phyloP scores from a whole-genome alignment of 1,140 invertebrate genomes.

The Asbolus verrucosus region DNA sequence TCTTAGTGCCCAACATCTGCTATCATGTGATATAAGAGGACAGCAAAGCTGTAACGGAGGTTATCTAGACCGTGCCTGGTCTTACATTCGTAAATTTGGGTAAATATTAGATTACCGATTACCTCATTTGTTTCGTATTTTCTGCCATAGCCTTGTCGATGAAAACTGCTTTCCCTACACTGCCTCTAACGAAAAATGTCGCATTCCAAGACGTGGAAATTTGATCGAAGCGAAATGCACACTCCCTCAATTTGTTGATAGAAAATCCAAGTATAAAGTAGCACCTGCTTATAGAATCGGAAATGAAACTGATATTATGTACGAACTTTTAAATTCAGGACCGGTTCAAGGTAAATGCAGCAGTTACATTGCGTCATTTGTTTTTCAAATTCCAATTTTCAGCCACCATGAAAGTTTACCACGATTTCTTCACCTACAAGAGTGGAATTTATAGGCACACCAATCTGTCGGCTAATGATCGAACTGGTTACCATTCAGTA shows the following conservation, averaged over 20 bases:
- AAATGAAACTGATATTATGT: constrained; percentile 88
- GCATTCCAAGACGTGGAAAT: constrained; percentile 67
- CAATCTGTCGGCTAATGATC: constrained; percentile 66
- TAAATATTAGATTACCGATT: too few species aligned
- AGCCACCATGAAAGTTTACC: constrained; percentile 90
- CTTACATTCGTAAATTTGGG: constrained; percentile 86
- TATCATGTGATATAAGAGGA: constrained; percentile 84
- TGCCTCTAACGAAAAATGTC: constrained; percentile 72
- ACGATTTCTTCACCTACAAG: constrained; percentile 91
- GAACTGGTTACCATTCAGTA: constrained; percentile 87
- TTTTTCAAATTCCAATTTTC: constrained; percentile 57
- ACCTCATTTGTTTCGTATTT: too few species aligned
- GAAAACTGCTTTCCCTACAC: constrained; percentile 86
- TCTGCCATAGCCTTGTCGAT: too few species aligned
- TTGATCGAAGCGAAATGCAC: constrained; percentile 70
- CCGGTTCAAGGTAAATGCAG: constrained; percentile 88
- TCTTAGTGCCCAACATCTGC: constrained; percentile 85
- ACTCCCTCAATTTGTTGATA: constrained; percentile 63
- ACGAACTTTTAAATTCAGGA: constrained; percentile 89
- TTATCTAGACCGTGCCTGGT: constrained; percentile 91
- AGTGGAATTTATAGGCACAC: constrained; percentile 84
- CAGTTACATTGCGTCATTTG: neutral
- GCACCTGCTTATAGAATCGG: constrained; percentile 87
- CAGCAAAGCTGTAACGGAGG: constrained; percentile 89
- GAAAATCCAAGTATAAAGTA: constrained; percentile 78